Evolutionary conservation across 2,888 invertebrate genomes (phyloP).

Genomic region (Tetropium fuscum): DNA sequence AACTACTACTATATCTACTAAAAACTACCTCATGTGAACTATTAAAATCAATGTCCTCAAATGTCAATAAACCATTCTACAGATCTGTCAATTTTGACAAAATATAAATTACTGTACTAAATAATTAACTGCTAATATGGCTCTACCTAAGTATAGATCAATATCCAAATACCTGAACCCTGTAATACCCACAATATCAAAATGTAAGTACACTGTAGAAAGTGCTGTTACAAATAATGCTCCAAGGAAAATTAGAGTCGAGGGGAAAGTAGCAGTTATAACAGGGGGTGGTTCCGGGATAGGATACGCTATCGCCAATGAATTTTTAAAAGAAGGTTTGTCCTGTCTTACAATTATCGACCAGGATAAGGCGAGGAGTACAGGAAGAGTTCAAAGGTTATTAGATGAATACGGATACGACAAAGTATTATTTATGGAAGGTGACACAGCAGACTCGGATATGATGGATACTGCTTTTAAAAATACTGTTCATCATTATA

Average conservation of each 20-base stretch:
- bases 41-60: too few relatives aligned
- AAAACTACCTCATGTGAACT: too few relatives aligned
- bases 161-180: neutral
- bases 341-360: conserved; percentile 78
- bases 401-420: conserved; percentile 76
- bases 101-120: too few relatives aligned
- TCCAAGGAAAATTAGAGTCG: conserved; percentile 12
- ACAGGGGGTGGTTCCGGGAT: conserved; percentile 82
- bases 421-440: conserved; percentile 76
- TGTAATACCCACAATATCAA: neutral
- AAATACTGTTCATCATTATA: conserved; percentile 43
- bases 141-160: neutral
- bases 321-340: conserved; percentile 75
- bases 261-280: conserved; percentile 77
- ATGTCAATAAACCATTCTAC: too few relatives aligned
- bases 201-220: neutral
- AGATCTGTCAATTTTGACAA: too few relatives aligned
- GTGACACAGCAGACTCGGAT: conserved; percentile 79
- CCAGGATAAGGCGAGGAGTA: conserved; percentile 74
- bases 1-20: too few relatives aligned
- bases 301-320: conserved; percentile 76
- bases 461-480: conserved; percentile 69
- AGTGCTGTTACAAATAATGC: neutral
- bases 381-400: conserved; percentile 73
- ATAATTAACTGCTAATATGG: too few relatives aligned